Percentiles rank a stretch among this genome's conserved stretches.
phyloP scores from a whole-genome alignment of 1,140 invertebrate genomes.

The Dolichoris vasculosae region DNA sequence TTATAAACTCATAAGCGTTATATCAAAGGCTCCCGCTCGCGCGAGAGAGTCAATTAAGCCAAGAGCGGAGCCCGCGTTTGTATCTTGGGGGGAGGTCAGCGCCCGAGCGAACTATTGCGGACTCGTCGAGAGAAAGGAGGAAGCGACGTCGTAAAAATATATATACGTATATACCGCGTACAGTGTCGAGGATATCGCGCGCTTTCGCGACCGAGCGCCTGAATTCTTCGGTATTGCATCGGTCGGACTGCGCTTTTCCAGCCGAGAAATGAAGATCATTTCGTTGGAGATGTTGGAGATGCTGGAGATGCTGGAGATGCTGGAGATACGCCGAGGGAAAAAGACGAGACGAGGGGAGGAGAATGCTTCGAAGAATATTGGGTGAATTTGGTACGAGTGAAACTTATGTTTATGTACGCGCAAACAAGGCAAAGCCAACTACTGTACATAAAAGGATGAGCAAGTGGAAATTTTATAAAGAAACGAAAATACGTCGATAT shows the following conservation, averaged over 20 bases:
- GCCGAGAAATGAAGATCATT: background rate
- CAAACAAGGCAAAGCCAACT: no score
- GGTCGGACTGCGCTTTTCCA: background rate
- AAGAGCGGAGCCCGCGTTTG: slow-evolving; percentile 1
- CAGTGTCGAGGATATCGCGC: background rate
- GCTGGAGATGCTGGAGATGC: background rate
- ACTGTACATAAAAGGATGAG: no score
- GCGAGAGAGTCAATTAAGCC: slow-evolving; percentile 38
- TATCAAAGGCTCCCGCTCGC: slow-evolving; percentile 25
- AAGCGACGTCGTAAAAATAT: slow-evolving; percentile 45
- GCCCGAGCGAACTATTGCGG: slow-evolving; percentile 16
- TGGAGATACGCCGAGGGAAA: background rate
- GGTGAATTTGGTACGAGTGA: no score
- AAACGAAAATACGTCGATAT: no score
- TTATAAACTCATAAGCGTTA: slow-evolving; percentile 33
- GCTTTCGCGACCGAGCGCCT: background rate
- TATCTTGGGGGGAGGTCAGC: slow-evolving; percentile 42
- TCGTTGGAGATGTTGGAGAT: background rate
- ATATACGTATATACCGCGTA: slow-evolving; percentile 10
- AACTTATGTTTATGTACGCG: no score
- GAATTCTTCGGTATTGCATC: slow-evolving; percentile 13
- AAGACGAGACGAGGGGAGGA: no score
- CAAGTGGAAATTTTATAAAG: no score
- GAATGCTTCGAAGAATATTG: background rate
- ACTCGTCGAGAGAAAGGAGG: slow-evolving; percentile 51